Evolutionary conservation across 2,113 vertebrate species (phyloP).

Genomic region (Engystomops pustulosus): DNA sequence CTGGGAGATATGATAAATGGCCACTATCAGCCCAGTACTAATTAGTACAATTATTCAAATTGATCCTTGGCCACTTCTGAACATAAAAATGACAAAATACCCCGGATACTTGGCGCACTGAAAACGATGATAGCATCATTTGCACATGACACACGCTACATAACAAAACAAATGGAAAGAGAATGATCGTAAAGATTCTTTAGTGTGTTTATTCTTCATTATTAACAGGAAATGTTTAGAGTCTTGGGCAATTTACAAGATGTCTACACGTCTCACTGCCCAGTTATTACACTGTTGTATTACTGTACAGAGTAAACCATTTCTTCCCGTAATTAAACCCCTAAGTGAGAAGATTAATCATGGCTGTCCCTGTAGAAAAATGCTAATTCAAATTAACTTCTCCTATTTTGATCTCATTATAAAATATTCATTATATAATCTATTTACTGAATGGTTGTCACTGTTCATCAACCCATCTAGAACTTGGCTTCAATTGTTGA

Average conservation of each 20-base stretch:
- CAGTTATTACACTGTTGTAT: not conserved
- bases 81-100: conserved; percentile 40
- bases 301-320: not conserved
- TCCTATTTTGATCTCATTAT: conserved; percentile 15
- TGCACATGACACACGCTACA: not conserved
- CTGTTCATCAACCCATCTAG: not conserved
- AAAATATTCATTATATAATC: conserved; percentile 1
- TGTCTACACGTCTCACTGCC: not conserved
- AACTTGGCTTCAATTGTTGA: not conserved
- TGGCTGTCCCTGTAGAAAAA: conserved; percentile 27
- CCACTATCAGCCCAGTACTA: conserved; percentile 38
- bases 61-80: conserved; percentile 16
- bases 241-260: not conserved
- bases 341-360: conserved; percentile 48
- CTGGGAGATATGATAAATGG: conserved; percentile 49
- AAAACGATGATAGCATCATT: conserved; percentile 31
- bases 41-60: conserved; percentile 51
- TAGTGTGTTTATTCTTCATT: not conserved
- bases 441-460: not conserved
- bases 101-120: not conserved
- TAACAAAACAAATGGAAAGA: conserved; percentile 35
- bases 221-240: not conserved
- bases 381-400: conserved; percentile 31
- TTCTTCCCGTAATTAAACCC: conserved; percentile 44
- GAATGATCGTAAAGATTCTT: not conserved